Conservation (phyloP, 1,140 invertebrate species). For the Globodera ellingtonae region DNA sequence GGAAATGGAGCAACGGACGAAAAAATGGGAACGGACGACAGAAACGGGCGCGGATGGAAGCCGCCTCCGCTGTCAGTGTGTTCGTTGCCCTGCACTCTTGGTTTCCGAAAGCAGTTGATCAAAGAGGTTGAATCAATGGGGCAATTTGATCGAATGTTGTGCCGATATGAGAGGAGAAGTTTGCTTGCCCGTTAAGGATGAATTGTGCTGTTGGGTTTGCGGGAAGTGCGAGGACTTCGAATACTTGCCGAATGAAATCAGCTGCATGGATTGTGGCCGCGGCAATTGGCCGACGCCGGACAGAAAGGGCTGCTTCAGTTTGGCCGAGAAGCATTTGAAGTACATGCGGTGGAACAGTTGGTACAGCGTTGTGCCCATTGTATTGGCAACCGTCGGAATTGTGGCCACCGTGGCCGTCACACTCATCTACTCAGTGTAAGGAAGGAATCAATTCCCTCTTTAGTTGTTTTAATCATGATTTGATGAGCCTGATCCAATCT, state of each 20-base stretch:
- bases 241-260: slow-evolving; percentile 71
- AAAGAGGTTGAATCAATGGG: slow-evolving; percentile 44
- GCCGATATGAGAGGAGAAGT: background rate
- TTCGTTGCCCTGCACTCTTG: slow-evolving; percentile 71
- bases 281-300: slow-evolving; percentile 67
- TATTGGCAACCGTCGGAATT: slow-evolving; percentile 70
- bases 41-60: slow-evolving; percentile 24
- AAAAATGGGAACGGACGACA: slow-evolving; percentile 7
- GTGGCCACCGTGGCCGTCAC: slow-evolving; percentile 69
- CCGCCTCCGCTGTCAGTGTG: slow-evolving; percentile 72
- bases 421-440: slow-evolving; percentile 65
- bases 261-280: slow-evolving; percentile 72
- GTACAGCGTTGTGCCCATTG: slow-evolving; percentile 70
- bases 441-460: background rate
- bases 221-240: slow-evolving; percentile 72
- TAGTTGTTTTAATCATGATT: background rate
- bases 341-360: slow-evolving; percentile 71
- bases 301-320: slow-evolving; percentile 64
- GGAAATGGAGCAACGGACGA: no score
- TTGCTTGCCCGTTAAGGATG: slow-evolving; percentile 49
- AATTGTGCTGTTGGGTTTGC: slow-evolving; percentile 67
- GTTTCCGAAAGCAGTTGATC: slow-evolving; percentile 63
- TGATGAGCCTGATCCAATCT: background rate
- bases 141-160: slow-evolving; percentile 2
- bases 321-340: slow-evolving; percentile 67